phyloP scores from a whole-genome alignment of 2,797 vertebrate species.

The Ficedula albicollis region DNA sequence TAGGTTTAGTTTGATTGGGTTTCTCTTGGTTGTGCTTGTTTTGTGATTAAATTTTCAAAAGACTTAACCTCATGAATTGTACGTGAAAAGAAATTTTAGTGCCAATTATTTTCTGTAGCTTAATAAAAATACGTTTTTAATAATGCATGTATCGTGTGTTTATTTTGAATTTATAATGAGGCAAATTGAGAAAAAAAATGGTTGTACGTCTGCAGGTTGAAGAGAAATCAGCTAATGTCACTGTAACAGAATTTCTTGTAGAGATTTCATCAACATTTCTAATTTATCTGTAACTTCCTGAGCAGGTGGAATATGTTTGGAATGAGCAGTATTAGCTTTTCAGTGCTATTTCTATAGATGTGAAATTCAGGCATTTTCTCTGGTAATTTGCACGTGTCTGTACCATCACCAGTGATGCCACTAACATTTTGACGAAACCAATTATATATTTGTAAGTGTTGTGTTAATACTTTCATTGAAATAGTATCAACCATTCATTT shows the following conservation, averaged over 20 bases:
- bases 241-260: neutral
- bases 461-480: neutral
- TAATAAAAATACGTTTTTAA: neutral
- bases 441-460: neutral
- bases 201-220: neutral
- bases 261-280: neutral
- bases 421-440: neutral
- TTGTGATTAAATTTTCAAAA: neutral
- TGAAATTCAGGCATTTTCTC: neutral
- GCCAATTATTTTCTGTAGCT: neutral
- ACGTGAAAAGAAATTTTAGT: neutral
- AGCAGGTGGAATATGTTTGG: neutral
- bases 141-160: neutral
- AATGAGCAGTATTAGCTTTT: neutral
- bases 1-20: neutral
- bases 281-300: neutral
- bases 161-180: constrained; percentile 18
- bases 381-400: neutral
- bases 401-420: neutral
- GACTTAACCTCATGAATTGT: neutral
- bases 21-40: neutral
- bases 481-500: neutral
- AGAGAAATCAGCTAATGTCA: neutral
- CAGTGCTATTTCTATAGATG: neutral
- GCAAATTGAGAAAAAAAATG: constrained; percentile 25